Conservation (phyloP, 2,113 vertebrate genomes). For the Butastur rufipennis region DNA sequence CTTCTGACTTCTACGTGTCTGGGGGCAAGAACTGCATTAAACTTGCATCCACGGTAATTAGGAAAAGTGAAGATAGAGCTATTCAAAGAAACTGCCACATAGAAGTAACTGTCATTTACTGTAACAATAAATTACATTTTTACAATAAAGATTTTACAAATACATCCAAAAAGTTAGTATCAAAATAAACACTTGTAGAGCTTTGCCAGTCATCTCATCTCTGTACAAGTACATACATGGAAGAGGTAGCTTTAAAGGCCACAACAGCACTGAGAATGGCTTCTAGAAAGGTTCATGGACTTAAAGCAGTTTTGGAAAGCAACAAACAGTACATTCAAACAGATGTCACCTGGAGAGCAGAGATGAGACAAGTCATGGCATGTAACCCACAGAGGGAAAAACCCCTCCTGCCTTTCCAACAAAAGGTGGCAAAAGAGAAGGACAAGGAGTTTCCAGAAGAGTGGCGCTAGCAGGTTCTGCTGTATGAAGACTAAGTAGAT, state of each 20-base stretch:
- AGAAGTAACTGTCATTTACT: not conserved
- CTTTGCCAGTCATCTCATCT: not conserved
- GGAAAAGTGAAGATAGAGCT: not conserved
- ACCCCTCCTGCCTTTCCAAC: not conserved
- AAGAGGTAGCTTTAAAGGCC: conserved; percentile 35
- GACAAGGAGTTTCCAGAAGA: not conserved
- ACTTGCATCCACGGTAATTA: fast-evolving
- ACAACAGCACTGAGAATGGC: not conserved
- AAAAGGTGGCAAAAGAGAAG: not conserved
- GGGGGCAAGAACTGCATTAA: not conserved
- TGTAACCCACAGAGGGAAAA: not conserved
- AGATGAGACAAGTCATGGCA: fast-evolving
- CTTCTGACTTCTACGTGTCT: fast-evolving
- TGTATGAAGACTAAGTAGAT: not conserved
- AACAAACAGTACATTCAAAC: fast-evolving
- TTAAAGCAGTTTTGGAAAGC: not conserved
- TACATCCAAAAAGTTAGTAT: not conserved
- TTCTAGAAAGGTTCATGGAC: not conserved
- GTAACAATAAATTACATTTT: conserved; percentile 24
- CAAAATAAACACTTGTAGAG: conserved; percentile 12
- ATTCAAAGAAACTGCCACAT: fast-evolving
- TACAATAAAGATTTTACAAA: conserved; percentile 36
- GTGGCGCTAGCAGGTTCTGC: not conserved
- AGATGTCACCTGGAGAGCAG: not conserved
- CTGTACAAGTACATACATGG: not conserved